Evolutionary conservation across 2,888 invertebrate genomes (phyloP), one percentile per base, ranked within the genome.

Genomic region (Lasioglossum malachurum): DNA sequence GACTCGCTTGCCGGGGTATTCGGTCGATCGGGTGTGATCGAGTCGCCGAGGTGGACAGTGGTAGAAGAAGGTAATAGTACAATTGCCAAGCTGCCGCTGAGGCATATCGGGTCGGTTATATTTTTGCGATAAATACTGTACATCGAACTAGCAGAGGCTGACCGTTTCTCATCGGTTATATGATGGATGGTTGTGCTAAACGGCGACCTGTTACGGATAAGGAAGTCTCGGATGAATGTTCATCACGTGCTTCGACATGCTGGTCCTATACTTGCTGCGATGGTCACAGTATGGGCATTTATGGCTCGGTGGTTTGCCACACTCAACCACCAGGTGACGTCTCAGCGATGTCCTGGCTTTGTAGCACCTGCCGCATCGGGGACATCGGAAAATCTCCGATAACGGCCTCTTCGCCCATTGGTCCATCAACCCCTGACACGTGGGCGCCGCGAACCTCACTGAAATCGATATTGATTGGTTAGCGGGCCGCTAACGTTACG

Each of bases 351-450:
- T 96, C 92, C 96, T 96, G 71, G 96, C 95, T 91, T 96, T 95
- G 93, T 97, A 97, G 86, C 96, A 96, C 93, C 96, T 96, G 86
- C 95, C 95, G 91, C 97, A 97, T 73, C 96, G 96, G 75, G 95
- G 94, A 92, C 96, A 96, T 75, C 95, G 95, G 91, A 95, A 96
- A 86, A 60, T 85, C 83, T 77, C 88, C 84, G 67, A 10, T 49
- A n/a, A 10, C 46, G n/a, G 5, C 49, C 2, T 46, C 71, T 71
- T 19, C 53, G 8, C 19, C 46, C 78, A 69, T 19, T 44, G 38
- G 5, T 27, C 23, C 38, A 38, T 0, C 14, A 16, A 12, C 19
- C 38, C n/a, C 23, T 78, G 53, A 41, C 53, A 41, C 53, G 23
- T 38, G 35, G 64, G 19, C 12, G 38, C 31, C 31, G 57, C 27